These are phyloP conservation scores for Daboia siamensis DNA, from an alignment of 2,113 vertebrate genomes.

Conservation along the genomic window DNA sequence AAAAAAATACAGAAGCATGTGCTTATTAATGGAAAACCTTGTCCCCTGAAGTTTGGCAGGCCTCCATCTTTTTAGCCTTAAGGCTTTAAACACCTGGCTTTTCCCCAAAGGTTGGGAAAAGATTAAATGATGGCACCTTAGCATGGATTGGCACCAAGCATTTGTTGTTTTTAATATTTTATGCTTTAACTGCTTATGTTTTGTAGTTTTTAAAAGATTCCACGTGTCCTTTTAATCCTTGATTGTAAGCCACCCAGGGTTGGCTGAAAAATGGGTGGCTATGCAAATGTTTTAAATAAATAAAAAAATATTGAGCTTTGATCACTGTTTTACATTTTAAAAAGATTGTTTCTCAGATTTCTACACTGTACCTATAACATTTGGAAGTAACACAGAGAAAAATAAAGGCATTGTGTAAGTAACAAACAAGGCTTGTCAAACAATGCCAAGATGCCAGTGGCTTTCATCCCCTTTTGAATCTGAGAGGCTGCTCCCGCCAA, in stretches of 20 bases:
- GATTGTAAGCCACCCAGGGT: background rate
- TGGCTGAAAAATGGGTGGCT: background rate
- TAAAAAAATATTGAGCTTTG: background rate
- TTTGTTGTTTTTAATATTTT: background rate
- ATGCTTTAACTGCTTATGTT: background rate
- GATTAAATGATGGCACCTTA: background rate
- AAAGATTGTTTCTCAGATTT: background rate
- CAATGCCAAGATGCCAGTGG: slow-evolving; percentile 2
- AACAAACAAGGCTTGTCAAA: background rate
- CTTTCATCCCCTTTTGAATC: background rate
- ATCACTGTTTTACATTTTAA: slow-evolving; percentile 9
- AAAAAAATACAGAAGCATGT: background rate
- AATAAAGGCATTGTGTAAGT: background rate
- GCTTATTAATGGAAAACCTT: background rate
- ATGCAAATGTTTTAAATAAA: background rate
- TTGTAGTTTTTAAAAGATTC: background rate
- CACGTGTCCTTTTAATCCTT: background rate
- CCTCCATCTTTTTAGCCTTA: background rate
- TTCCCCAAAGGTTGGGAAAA: too few relatives aligned
- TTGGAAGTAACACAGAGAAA: background rate
- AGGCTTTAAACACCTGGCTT: background rate
- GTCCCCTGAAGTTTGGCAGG: background rate
- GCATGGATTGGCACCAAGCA: background rate
- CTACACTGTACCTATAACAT: background rate
- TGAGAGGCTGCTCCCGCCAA: background rate